Evolutionary conservation across 2,113 vertebrate genomes (phyloP), one percentile per base, ranked within the genome.

Genomic region (Bufo gargarizans): DNA sequence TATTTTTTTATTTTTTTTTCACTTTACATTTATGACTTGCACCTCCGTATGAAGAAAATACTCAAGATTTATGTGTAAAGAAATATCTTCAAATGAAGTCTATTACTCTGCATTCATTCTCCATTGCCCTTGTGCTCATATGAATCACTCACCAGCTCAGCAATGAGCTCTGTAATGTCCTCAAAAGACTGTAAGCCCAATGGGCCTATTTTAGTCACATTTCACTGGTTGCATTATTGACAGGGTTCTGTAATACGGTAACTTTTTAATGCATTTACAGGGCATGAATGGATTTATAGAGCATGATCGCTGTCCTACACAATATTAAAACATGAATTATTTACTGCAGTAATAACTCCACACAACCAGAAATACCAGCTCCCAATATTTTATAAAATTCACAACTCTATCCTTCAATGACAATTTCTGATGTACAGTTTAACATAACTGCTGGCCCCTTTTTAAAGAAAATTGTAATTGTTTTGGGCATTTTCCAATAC

Each of bases 261-360:
- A 55, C 20, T 71, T 55, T 84, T 49, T 33, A 50, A 84, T 71
- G 82, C 16, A 12, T 55, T 53, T 53, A 33, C 49, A 55, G 9
- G 49, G 5, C 59, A 87, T 69, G 53, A 69, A 80, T 87, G 76
- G 50, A 71, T 87, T 79, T 67, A 78, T 67, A 79, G 61, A n/a
- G 53, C 77, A 81, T 69, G 50, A 56, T 43, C 22, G 77, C 55
- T 20, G 50, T 17, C 10, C 77, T 71, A 47, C 14, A 80, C 61
- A 56, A 85, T 74, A 85, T 72, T 45, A 85, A 85, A 85, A 74
- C 58, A 45, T 58, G 50, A 67, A 87, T 87, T 87, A 77, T 86
- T 80, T 71, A 87, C 49, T 56, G 56, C 61, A 56, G 77, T 58
- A 81, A 80, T 81, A 87, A 80, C 63, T 78, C 19, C 84, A 79